These are phyloP conservation scores for Paragorgia papillata DNA, from an alignment of 92 coral and sea anemone species.

Conservation along the genomic window DNA sequence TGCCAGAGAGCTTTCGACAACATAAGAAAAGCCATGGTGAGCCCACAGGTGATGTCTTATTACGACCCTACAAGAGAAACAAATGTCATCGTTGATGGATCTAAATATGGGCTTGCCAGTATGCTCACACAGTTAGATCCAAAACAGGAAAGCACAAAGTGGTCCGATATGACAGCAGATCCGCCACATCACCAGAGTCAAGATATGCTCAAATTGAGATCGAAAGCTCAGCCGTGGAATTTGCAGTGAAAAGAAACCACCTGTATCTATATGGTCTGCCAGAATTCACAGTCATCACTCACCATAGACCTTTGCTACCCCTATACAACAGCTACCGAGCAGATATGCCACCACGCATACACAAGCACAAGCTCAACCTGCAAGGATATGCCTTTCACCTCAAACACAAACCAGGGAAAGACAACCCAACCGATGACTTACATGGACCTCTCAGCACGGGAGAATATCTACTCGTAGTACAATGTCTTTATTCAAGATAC, in stretches of 20 bases:
- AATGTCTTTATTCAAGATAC: too few relatives aligned
- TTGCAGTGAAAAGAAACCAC: slow-evolving; percentile 47
- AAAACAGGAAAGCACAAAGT: slow-evolving; percentile 34
- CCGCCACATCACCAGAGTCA: slow-evolving; percentile 33
- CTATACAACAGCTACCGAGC: slow-evolving; percentile 41
- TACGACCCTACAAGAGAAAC: slow-evolving; percentile 46
- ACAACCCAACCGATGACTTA: slow-evolving; percentile 57
- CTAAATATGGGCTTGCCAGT: slow-evolving; percentile 21
- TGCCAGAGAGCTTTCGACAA: neutral
- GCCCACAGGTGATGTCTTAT: slow-evolving; percentile 21
- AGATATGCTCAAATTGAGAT: slow-evolving; percentile 45
- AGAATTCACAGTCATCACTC: slow-evolving; percentile 46
- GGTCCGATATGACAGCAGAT: slow-evolving; percentile 34
- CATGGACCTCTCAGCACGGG: too few relatives aligned
- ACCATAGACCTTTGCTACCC: too few relatives aligned
- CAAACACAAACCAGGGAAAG: slow-evolving; percentile 52
- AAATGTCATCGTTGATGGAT: slow-evolving; percentile 25
- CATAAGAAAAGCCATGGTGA: neutral
- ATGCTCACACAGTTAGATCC: slow-evolving; percentile 52
- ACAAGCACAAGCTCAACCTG: slow-evolving; percentile 37
- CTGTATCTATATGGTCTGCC: slow-evolving; percentile 42
- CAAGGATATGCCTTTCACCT: slow-evolving; percentile 46
- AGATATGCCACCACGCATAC: too few relatives aligned
- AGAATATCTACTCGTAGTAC: too few relatives aligned
- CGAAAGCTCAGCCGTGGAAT: slow-evolving; percentile 49